A percentile compares a stretch with the other conserved stretches of the same genome.
phyloP scores from a whole-genome alignment of 2,797 vertebrate genomes.

The Anguilla pacifica region DNA sequence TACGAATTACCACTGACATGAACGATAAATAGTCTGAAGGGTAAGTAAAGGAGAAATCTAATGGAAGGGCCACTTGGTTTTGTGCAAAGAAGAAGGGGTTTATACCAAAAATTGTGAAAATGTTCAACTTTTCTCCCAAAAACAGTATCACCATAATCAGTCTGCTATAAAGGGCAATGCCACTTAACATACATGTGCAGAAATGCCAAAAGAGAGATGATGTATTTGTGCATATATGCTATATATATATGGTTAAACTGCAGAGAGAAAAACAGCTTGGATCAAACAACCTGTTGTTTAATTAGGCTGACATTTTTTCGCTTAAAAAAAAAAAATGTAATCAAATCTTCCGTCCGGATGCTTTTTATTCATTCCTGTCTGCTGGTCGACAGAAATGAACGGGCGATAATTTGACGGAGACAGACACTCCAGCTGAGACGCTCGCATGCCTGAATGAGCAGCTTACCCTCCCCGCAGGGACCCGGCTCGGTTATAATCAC shows the following conservation, averaged over 20 bases:
- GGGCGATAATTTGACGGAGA: background rate
- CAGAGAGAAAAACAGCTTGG: background rate
- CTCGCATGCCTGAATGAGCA: background rate
- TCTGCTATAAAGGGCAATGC: background rate
- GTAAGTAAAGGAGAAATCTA: background rate
- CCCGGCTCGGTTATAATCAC: background rate
- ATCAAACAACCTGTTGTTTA: background rate
- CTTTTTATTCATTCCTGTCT: conserved; percentile 13
- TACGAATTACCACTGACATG: background rate
- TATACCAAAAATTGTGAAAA: background rate
- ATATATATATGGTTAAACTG: background rate
- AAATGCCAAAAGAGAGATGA: conserved; percentile 3
- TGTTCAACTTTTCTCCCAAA: background rate
- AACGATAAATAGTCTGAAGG: background rate
- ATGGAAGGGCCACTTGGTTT: background rate
- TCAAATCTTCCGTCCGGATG: background rate
- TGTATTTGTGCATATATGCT: background rate
- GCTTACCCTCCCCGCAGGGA: background rate
- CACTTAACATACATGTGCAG: background rate
- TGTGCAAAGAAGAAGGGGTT: background rate
- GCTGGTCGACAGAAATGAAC: background rate
- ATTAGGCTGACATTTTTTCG: background rate
- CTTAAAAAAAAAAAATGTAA: background rate
- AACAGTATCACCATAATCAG: background rate
- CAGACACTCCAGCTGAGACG: background rate